Conservation (phyloP, 2,888 invertebrate species). For the Eupithecia centaureata region DNA sequence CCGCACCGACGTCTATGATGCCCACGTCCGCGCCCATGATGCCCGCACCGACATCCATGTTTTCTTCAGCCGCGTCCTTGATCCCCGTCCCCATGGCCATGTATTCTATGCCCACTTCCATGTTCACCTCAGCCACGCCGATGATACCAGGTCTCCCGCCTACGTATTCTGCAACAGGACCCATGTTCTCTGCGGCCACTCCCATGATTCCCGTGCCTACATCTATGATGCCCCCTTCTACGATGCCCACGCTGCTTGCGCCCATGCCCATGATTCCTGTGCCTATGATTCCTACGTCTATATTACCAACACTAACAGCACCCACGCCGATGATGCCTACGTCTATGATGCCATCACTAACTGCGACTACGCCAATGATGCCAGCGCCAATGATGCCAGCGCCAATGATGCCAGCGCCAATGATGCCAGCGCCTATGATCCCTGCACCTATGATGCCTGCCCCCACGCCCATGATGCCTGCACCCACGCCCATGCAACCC, state of each 20-base stretch:
- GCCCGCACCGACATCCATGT: neutral
- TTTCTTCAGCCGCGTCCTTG: neutral
- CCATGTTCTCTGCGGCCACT: neutral
- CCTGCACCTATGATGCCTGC: neutral
- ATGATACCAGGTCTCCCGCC: neutral
- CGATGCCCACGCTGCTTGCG: neutral
- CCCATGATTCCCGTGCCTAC: constrained; percentile 46
- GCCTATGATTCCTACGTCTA: constrained; percentile 2
- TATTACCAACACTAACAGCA: neutral
- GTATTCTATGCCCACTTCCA: neutral
- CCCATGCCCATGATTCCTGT: constrained; percentile 2
- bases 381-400: neutral
- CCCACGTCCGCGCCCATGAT: neutral
- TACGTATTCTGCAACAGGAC: neutral
- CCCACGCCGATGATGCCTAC: constrained; percentile 4
- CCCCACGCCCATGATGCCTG: neutral
- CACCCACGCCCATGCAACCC: neutral
- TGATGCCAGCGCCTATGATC: too few species aligned
- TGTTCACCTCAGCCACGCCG: neutral
- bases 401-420: neutral
- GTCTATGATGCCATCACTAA: neutral
- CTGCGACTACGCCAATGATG: neutral
- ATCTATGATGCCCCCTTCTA: constrained; percentile 36
- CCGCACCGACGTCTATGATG: neutral
- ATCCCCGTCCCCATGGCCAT: neutral